Evolutionary conservation across 2,113 vertebrate genomes (phyloP).

Genomic region (Tor tambroides): DNA sequence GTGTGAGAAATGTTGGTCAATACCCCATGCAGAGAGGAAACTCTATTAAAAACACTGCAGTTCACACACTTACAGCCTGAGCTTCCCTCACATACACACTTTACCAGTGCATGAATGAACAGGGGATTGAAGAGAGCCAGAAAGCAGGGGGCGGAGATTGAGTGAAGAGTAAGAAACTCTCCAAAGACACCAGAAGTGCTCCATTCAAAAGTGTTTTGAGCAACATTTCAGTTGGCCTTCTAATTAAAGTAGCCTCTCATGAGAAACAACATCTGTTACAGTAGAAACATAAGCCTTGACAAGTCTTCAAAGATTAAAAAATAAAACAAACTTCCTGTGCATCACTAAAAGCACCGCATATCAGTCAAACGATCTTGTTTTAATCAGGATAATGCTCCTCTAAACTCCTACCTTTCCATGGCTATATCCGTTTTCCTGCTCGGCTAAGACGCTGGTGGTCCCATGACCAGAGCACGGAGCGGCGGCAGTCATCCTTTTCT

Average conservation of each 20-base stretch:
- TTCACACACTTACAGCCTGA: slow-evolving; percentile 38
- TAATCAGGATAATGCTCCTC: not conserved
- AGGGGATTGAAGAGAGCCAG: not conserved
- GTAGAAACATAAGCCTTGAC: not conserved
- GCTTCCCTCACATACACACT: not conserved
- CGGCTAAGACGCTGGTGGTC: slow-evolving; percentile 35
- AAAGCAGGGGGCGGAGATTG: not conserved
- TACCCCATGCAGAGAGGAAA: slow-evolving; percentile 35
- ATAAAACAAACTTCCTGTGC: not conserved
- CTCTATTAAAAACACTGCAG: slow-evolving; percentile 20
- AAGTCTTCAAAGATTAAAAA: not conserved
- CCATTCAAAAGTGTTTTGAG: slow-evolving; percentile 39
- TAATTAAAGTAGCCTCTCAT: not conserved
- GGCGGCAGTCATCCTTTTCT: slow-evolving; percentile 55
- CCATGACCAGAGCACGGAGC: slow-evolving; percentile 50
- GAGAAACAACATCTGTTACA: not conserved
- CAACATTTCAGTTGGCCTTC: not conserved
- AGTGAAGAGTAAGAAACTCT: slow-evolving; percentile 33
- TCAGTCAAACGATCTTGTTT: not conserved
- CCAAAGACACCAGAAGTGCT: slow-evolving; percentile 18
- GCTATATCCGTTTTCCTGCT: slow-evolving; percentile 50
- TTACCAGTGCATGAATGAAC: slow-evolving; percentile 19
- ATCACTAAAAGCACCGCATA: not conserved
- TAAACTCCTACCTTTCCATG: slow-evolving; percentile 61
- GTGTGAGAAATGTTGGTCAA: slow-evolving; percentile 36